phyloP scores from a whole-genome alignment of 2,113 vertebrate species.

The Sitta europaea region DNA sequence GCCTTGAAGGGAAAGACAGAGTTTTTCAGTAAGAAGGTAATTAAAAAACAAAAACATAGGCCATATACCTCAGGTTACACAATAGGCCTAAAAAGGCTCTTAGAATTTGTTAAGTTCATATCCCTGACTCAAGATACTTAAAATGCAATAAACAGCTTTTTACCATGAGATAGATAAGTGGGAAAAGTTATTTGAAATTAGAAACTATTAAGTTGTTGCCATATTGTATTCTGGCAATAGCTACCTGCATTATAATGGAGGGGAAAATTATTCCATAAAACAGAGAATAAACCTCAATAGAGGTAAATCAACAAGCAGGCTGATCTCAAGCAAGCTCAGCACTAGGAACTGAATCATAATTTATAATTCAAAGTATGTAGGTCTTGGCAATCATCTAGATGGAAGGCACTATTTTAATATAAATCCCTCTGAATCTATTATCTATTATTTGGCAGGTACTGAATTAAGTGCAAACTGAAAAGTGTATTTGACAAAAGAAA shows the following conservation, averaged over 20 bases:
- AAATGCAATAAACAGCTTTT: neutral
- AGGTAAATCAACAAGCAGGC: neutral
- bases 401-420: neutral
- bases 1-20: neutral
- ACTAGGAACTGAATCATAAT: neutral
- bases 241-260: neutral
- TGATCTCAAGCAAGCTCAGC: neutral
- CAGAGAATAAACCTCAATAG: neutral
- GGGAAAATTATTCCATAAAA: neutral
- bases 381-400: neutral
- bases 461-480: conserved; percentile 3
- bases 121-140: neutral
- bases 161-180: neutral
- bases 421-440: neutral
- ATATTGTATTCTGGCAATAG: neutral
- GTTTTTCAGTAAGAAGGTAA: neutral
- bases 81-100: neutral
- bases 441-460: neutral
- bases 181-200: neutral
- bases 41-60: neutral
- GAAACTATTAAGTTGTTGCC: neutral
- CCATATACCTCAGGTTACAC: neutral
- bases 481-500: neutral
- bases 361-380: neutral
- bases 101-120: neutral